Conservation (phyloP, 2,888 invertebrate genomes). For the Limnephilus marmoratus region DNA sequence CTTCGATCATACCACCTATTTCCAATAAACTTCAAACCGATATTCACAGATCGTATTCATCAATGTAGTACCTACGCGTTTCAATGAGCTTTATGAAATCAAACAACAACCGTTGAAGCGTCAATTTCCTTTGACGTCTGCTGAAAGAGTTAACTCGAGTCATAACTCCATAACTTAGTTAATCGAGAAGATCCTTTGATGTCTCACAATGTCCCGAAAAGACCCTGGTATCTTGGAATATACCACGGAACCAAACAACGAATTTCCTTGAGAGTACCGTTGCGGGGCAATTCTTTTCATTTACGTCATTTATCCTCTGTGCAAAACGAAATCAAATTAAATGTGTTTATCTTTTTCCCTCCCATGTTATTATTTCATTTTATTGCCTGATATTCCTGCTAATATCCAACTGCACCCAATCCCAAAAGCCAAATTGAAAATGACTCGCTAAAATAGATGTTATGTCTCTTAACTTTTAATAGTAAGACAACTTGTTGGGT, state of each 20-base stretch:
- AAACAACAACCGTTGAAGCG: neutral
- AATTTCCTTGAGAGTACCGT: neutral
- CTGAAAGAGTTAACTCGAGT: neutral
- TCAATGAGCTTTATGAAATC: neutral
- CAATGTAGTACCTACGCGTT: neutral
- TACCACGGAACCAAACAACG: neutral
- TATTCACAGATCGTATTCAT: neutral
- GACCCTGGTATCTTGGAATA: conserved; percentile 21
- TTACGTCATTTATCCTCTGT: neutral
- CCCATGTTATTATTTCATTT: no score
- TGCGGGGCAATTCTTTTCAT: neutral
- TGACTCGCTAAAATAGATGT: no score
- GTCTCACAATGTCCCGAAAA: conserved; percentile 1
- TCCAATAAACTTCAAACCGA: neutral
- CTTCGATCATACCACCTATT: no score
- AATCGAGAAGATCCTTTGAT: conserved; percentile 21
- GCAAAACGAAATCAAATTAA: no score
- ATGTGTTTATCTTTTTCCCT: no score
- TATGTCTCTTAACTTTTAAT: no score
- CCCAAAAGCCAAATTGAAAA: no score
- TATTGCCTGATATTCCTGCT: no score
- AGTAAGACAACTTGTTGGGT: no score
- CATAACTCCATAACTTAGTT: conserved; percentile 28
- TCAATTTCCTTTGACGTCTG: neutral
- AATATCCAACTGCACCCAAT: no score